A percentile compares a stretch with the other conserved stretches of the same genome.
phyloP scores from a whole-genome alignment of 2,797 vertebrate species.

The Holocentrus rufus region DNA sequence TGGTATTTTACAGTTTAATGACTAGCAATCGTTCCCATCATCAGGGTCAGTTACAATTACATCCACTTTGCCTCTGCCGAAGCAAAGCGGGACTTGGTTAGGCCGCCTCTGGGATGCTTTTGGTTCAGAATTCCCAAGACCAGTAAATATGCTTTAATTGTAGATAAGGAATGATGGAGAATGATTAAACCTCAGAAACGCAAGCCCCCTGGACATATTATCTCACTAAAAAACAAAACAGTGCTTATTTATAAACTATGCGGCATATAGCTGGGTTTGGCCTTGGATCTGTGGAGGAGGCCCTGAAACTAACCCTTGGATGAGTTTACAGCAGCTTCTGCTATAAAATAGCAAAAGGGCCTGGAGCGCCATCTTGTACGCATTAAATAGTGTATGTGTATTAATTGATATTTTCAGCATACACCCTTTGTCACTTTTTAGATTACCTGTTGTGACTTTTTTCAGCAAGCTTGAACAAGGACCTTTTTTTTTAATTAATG shows the following conservation, averaged over 20 bases:
- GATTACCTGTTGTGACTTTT: neutral
- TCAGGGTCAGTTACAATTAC: slow-evolving; percentile 72
- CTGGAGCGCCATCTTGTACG: neutral
- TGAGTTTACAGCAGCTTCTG: slow-evolving; percentile 17
- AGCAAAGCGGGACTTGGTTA: slow-evolving; percentile 36
- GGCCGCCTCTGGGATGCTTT: slow-evolving; percentile 33
- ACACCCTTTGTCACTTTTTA: neutral
- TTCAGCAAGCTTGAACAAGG: neutral
- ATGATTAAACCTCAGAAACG: slow-evolving; percentile 33
- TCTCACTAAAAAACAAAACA: neutral
- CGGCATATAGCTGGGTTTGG: neutral
- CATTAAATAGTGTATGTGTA: neutral
- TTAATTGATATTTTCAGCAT: neutral
- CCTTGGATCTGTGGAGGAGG: slow-evolving; percentile 13
- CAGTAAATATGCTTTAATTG: slow-evolving; percentile 26
- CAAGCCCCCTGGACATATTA: neutral
- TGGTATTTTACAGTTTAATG: slow-evolving; percentile 74
- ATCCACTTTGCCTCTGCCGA: slow-evolving; percentile 52
- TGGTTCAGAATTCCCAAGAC: slow-evolving; percentile 37
- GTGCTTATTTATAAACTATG: slow-evolving; percentile 23
- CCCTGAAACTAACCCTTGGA: slow-evolving; percentile 5
- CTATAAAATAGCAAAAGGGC: slow-evolving; percentile 24
- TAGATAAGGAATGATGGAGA: slow-evolving; percentile 45
- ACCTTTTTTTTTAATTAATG: slow-evolving; percentile 3
- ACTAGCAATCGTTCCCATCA: slow-evolving; percentile 67